Base-by-base conservation (phyloP, 1,140 invertebrate genomes). In the Zaprionus ornatus region DNA sequence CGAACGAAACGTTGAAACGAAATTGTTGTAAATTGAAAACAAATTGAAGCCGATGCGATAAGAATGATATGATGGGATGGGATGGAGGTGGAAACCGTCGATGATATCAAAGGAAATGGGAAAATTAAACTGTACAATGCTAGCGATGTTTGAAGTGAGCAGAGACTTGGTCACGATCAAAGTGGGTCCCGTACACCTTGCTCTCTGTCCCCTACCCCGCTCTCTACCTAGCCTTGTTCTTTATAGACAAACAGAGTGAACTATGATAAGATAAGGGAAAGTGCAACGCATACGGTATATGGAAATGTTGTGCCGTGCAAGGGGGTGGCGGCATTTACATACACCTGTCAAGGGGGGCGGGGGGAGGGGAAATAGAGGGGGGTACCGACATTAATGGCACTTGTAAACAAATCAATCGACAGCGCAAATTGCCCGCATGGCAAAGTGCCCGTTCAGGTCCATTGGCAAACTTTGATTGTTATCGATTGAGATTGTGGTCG, bases 21-120 rank as follows among this genome's bases (percentile, higher is more conserved):
- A 85, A 77, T 90, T 86, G 82, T 90, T 90, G 86, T 90, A 90
- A 90, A 91, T 90, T 90, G 82, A 86, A 90, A 90, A 86, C 87
- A 90, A 90, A 90, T 90, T 90, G 86, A 80, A 86, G 82, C 67
- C 82, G 37, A 62, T 66, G 73, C 56, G 86, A 90, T 82, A 82
- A 80, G 25, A 55, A 27, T n/a, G 50, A n/a, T 32, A 32, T 7
- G 15, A 27, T 12, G 21, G 5, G 21, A 54, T 32, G 56, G 71
- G 45, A 21, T 10, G 19, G 17, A 12, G 37, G 19, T 50, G 17
- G 19, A 19, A 50, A 23, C 19, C 37, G 19, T 19, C 80, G 77
- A 83, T 77, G 73, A 88, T 88, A 86, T 87, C 83, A 87, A 87
- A 88, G 85, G 68, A 74, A 90, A 75, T 75, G 71, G 62, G 60